Evolutionary conservation across 2,113 vertebrate species (phyloP).

Genomic region (Muntiacus muntjak): DNA sequence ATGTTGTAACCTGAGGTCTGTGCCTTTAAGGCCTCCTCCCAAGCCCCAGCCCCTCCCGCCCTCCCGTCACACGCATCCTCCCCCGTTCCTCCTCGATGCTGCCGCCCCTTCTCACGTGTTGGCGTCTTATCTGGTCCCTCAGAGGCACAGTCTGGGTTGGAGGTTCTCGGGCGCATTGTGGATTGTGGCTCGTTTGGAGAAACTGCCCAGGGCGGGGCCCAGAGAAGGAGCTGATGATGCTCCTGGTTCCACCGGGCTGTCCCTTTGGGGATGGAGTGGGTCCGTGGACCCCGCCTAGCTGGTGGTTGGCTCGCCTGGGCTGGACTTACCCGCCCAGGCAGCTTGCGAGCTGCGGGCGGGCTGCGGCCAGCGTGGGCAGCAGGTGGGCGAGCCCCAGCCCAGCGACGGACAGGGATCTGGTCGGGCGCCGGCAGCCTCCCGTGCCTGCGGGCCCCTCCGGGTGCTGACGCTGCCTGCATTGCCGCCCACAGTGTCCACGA

Average conservation of each 20-base stretch:
- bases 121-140: neutral
- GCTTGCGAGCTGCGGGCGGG: neutral
- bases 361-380: accelerated
- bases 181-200: neutral
- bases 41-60: no score
- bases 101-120: neutral
- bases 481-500: conserved; percentile 82
- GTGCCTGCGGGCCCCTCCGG: accelerated
- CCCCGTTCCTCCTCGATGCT: accelerated
- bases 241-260: no score
- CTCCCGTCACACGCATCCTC: neutral
- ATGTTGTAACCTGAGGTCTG: neutral
- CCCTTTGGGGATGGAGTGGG: neutral
- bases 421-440: accelerated
- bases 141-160: neutral
- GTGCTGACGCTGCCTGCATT: neutral
- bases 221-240: neutral
- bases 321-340: neutral
- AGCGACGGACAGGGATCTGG: accelerated
- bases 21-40: neutral
- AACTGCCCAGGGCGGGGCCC: neutral
- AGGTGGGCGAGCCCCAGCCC: accelerated
- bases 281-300: neutral
- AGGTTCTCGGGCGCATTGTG: neutral
- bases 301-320: accelerated